Conservation (phyloP, 2,797 vertebrate genomes). For the Cygnus olor region DNA sequence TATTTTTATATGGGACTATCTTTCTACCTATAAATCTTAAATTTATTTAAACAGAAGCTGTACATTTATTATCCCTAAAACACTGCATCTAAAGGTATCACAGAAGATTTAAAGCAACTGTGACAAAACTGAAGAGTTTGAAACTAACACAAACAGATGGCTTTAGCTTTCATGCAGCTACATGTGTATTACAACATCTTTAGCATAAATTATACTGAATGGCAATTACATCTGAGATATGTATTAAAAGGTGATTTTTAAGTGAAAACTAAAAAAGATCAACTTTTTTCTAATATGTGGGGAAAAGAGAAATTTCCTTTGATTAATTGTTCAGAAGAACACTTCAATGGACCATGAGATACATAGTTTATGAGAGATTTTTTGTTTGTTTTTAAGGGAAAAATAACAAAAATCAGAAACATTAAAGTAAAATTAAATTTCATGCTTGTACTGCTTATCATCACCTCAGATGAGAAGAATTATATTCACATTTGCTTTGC, state of each 20-base stretch:
- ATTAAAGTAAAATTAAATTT: not conserved
- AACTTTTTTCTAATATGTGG: not conserved
- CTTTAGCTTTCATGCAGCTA: not conserved
- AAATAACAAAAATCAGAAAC: slow-evolving; percentile 8
- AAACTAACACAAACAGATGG: slow-evolving; percentile 20
- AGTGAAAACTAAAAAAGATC: not conserved
- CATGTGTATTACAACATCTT: not conserved
- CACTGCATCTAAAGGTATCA: not conserved
- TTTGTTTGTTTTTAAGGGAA: not conserved
- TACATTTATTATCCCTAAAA: slow-evolving; percentile 33
- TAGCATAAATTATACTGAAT: not conserved
- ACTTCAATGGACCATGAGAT: not conserved
- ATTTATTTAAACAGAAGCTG: slow-evolving; percentile 43
- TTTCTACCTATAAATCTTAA: slow-evolving; percentile 28
- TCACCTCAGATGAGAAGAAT: not conserved
- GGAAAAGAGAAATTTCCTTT: not conserved
- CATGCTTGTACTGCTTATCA: not conserved
- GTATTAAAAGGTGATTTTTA: not conserved
- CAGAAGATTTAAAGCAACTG: slow-evolving; percentile 20
- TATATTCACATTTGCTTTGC: slow-evolving; percentile 30
- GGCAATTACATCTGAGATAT: not conserved
- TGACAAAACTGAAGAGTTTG: slow-evolving; percentile 17
- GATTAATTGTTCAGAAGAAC: not conserved
- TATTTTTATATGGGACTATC: slow-evolving; percentile 30
- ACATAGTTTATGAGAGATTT: not conserved